Percentiles rank a stretch among this genome's conserved stretches.
These are phyloP conservation scores for Sceloporus undulatus DNA, from an alignment of 2,113 vertebrate species.

Conservation along the genomic window DNA sequence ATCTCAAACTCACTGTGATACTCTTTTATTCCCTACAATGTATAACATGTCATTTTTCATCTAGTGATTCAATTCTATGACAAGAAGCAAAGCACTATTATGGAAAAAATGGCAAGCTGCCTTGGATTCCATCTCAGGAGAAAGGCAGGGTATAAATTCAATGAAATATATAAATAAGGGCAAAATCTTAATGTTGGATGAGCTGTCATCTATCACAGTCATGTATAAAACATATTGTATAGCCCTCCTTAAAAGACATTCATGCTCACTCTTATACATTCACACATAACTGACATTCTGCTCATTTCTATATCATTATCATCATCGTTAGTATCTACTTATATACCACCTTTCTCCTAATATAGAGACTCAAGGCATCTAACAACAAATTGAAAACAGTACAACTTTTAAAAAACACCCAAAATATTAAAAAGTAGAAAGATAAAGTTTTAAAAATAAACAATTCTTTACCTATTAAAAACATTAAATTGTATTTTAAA, in stretches of 20 bases:
- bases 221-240: neutral
- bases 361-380: too few relatives aligned
- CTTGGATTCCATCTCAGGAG: too few relatives aligned
- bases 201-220: neutral
- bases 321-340: too few relatives aligned
- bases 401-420: too few relatives aligned
- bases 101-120: neutral
- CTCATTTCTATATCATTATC: neutral
- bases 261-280: neutral
- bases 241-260: too few relatives aligned
- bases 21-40: neutral
- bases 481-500: too few relatives aligned
- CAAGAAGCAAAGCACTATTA: neutral
- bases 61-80: neutral
- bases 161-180: neutral
- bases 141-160: too few relatives aligned
- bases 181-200: neutral
- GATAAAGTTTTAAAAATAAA: too few relatives aligned
- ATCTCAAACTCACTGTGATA: neutral
- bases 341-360: too few relatives aligned
- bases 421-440: too few relatives aligned
- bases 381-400: too few relatives aligned
- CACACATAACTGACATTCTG: neutral
- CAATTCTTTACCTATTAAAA: too few relatives aligned
- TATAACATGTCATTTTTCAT: neutral